These are phyloP conservation scores for Schizopygopsis malacanthus DNA, from an alignment of 2,797 vertebrate species.

Conservation along the genomic window DNA sequence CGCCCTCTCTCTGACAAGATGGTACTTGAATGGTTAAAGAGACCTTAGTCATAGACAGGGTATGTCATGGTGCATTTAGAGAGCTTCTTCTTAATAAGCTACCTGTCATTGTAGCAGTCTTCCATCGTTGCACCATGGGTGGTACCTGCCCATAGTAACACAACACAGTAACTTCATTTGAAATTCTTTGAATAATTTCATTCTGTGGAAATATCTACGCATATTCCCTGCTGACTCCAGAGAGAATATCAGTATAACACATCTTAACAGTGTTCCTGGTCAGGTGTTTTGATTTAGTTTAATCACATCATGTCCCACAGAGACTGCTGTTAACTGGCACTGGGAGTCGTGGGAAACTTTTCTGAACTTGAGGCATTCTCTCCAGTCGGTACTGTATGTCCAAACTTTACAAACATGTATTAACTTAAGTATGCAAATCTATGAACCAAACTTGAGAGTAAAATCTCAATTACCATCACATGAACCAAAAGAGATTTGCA, in stretches of 20 bases:
- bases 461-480: conserved; percentile 69
- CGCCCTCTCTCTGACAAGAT: conserved; percentile 77
- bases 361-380: neutral
- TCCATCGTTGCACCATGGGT: conserved; percentile 68
- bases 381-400: conserved; percentile 16
- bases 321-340: conserved; percentile 49
- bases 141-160: conserved; percentile 54
- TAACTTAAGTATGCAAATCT: conserved; percentile 59
- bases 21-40: conserved; percentile 73
- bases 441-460: conserved; percentile 58
- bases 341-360: conserved; percentile 19
- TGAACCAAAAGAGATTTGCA: conserved; percentile 48
- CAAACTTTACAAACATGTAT: conserved; percentile 58
- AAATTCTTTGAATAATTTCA: conserved; percentile 35
- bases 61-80: conserved; percentile 47
- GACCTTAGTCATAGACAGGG: conserved; percentile 62
- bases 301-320: conserved; percentile 67
- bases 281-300: conserved; percentile 69
- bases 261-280: conserved; percentile 69
- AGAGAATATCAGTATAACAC: conserved; percentile 74
- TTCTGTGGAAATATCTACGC: conserved; percentile 29
- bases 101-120: conserved; percentile 66
- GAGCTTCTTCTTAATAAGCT: conserved; percentile 65
- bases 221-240: conserved; percentile 65
- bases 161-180: conserved; percentile 55